Percentiles rank a stretch among this genome's conserved stretches.
Evolutionary conservation across 2,797 vertebrate species (phyloP).

Genomic region (Falco peregrinus): DNA sequence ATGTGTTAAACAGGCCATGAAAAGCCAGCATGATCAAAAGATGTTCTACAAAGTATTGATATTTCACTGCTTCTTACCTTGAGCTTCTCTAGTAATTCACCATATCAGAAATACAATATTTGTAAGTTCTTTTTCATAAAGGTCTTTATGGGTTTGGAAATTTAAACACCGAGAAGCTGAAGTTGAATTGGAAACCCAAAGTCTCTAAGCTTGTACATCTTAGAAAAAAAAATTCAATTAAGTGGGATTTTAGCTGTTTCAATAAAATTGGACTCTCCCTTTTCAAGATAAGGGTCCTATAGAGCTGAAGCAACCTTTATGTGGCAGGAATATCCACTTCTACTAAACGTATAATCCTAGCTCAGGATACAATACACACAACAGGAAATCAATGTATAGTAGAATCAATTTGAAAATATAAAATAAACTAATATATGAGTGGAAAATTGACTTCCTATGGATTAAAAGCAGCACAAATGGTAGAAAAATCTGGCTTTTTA

Average conservation of each 20-base stretch:
- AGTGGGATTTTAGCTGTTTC: constrained; percentile 99
- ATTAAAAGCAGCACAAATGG: constrained; percentile 88
- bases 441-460: constrained; percentile 89
- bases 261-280: constrained; percentile 94
- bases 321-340: constrained; percentile 89
- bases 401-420: constrained; percentile 96
- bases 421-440: constrained; percentile 91
- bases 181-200: constrained; percentile 96
- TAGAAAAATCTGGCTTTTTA: constrained; percentile 75
- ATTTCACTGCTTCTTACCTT: constrained; percentile 70
- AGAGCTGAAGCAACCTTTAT: constrained; percentile 85
- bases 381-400: constrained; percentile 93
- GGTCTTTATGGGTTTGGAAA: constrained; percentile 87
- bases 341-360: constrained; percentile 96
- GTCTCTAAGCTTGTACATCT: constrained; percentile 95
- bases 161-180: constrained; percentile 88
- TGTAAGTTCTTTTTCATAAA: constrained; percentile 89
- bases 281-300: constrained; percentile 92
- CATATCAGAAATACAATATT: constrained; percentile 85
- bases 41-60: constrained; percentile 66
- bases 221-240: constrained; percentile 98
- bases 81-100: constrained; percentile 69
- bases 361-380: constrained; percentile 91
- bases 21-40: constrained; percentile 66
- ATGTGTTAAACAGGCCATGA: constrained; percentile 70